Evolutionary conservation across 2,113 vertebrate genomes (phyloP), one percentile per base, ranked within the genome.

Genomic region (Embiotoca jacksoni): DNA sequence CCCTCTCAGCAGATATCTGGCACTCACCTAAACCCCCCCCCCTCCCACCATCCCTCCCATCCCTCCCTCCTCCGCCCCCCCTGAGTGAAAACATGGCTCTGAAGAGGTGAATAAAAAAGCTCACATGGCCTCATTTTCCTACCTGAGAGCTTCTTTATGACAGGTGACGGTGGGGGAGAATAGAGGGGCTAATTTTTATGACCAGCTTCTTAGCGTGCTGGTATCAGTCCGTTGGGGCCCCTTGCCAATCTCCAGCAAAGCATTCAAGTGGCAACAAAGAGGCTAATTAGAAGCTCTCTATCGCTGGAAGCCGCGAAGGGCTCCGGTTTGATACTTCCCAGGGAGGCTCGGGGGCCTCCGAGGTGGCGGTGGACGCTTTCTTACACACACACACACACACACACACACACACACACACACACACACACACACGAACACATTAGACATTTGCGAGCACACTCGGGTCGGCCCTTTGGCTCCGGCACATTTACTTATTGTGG

Each of bases 271-370:
- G 85, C 93, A 94, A 94, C 92, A 89, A 95, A 96, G 92, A 92
- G 93, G 92, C 92, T 94, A 95, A 95, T 92, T 92, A 96, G 93
- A 92, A 90, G 88, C 93, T 91, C 90, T 90, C 90, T 89, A 72
- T 89, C 70, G 59, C 89, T 90, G 80, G 92, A 92, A 94, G 90
- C 87, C 10, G 84, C 78, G 70, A 85, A 93, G 84, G 87, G 87
- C 70, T 88, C 10, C 31, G 91, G 69, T 87, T 93, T 92, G 94
- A 93, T 94, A 94, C 93, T 94, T 94, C 92, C 94, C 91, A 92
- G 91, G 92, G 92, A 92, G 92, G 92, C 92, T 84, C 44, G 79
- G 92, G 88, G 88, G 91, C 90, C 90, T 90, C 90, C 61, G 83
- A 89, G 90, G 91, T 90, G 78, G 88, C 57, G 37, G 86, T 72